Percentiles rank a stretch among this genome's conserved stretches.
These are phyloP conservation scores for Alsophila aescularia DNA, from an alignment of 2,888 invertebrate genomes.

Conservation along the genomic window DNA sequence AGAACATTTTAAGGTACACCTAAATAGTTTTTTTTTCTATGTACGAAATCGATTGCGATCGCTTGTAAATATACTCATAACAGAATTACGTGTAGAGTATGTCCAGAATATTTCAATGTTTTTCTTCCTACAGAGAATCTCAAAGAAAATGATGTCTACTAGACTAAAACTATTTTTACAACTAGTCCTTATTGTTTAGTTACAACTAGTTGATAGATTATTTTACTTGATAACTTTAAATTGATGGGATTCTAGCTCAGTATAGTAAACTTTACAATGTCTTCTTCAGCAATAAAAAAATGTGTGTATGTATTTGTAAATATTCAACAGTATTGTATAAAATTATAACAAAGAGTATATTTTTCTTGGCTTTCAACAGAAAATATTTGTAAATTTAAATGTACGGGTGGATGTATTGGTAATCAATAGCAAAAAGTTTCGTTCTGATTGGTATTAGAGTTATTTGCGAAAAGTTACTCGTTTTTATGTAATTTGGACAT, in stretches of 20 bases:
- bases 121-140: slow-evolving; percentile 36
- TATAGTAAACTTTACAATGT: slow-evolving; percentile 69
- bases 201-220: slow-evolving; percentile 69
- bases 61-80: slow-evolving; percentile 70
- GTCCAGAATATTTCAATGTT: slow-evolving; percentile 27
- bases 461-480: slow-evolving; percentile 11
- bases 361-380: slow-evolving; percentile 76
- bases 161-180: slow-evolving; percentile 78
- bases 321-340: slow-evolving; percentile 74
- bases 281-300: slow-evolving; percentile 80
- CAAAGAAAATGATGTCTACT: slow-evolving; percentile 54
- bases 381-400: slow-evolving; percentile 63
- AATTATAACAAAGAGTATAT: slow-evolving; percentile 74
- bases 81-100: slow-evolving; percentile 31
- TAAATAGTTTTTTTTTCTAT: slow-evolving; percentile 71
- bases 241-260: slow-evolving; percentile 61
- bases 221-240: slow-evolving; percentile 63
- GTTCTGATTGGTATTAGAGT: slow-evolving; percentile 19
- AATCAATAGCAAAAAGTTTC: slow-evolving; percentile 25
- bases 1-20: slow-evolving; percentile 61
- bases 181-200: slow-evolving; percentile 79
- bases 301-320: slow-evolving; percentile 77
- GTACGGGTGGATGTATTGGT: slow-evolving; percentile 52
- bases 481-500: slow-evolving; percentile 30
- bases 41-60: slow-evolving; percentile 62